Evolutionary conservation across 2,888 invertebrate species (phyloP), one percentile per base, ranked within the genome.

Genomic region (Amphipyra berbera): DNA sequence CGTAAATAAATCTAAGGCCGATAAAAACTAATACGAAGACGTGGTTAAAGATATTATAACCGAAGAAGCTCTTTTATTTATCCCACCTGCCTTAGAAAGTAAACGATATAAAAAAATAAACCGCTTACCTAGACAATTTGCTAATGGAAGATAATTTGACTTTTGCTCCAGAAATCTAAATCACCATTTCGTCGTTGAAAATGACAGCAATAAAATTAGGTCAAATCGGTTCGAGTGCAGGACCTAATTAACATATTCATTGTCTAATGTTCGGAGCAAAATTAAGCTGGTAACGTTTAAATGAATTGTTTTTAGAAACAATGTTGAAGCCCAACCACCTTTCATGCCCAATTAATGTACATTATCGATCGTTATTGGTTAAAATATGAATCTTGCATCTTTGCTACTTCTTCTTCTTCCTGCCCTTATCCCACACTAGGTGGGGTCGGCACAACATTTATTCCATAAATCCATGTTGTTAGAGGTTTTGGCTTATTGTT

Each of bases 211-310:
- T n/a, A 33, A 57, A 54, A 63, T 58, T 48, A 55, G 48, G 60
- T 58, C 47, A 63, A 58, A 72, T 56, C n/a, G 35, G 41, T 41
- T 38, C 15, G 7, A 37, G 46, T 63, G 49, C 35, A 42, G 46
- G 13, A 61, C 14, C 10, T 61, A 52, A 42, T 61, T 59, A 58
- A 56, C 55, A 68, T 56, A 56, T 53, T 68, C 10, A 33, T 35
- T 13, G 10, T 10, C 14, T 42, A 67, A 56, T 49, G 47, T 41
- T 61, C 38, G 41, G 37, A 6, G 14, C 8, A 49, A 46, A 33
- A 61, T 53, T 42, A 42, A 10, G 15, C 40, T 44, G 6, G 35
- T 30, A 12, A 45, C 15, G 45, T 41, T 8, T 10, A 44, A 33
- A 64, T 57, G 14, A 56, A 62, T 62, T 50, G 59, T 40, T 54